Evolutionary conservation across 2,113 vertebrate species (phyloP).

Genomic region (Hypanus sabinus): DNA sequence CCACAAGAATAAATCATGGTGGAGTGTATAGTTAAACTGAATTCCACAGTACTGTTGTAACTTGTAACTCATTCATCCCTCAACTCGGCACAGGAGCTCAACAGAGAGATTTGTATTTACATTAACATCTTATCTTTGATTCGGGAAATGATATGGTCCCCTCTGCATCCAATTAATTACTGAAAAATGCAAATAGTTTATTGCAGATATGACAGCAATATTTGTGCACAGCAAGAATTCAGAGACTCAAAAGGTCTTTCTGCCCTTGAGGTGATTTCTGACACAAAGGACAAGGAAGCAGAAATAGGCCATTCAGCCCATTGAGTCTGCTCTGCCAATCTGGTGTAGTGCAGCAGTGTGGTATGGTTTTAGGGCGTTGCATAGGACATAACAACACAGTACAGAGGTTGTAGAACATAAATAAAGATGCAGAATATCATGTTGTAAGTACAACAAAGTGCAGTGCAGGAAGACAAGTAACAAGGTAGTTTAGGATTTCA

Average conservation of each 20-base stretch:
- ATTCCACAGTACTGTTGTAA: background rate
- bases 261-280: background rate
- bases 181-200: background rate
- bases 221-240: background rate
- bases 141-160: background rate
- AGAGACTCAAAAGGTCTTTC: background rate
- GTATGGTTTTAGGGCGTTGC: background rate
- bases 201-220: too few relatives aligned
- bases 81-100: background rate
- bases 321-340: too few relatives aligned
- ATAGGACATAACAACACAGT: too few relatives aligned
- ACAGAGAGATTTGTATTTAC: background rate
- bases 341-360: too few relatives aligned
- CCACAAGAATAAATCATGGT: background rate
- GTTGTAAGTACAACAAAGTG: too few relatives aligned
- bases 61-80: background rate
- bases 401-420: too few relatives aligned
- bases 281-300: too few relatives aligned
- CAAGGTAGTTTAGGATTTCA: too few relatives aligned
- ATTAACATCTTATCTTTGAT: background rate
- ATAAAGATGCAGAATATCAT: too few relatives aligned
- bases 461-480: too few relatives aligned
- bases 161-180: background rate
- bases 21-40: background rate
- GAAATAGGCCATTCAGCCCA: too few relatives aligned